Evolutionary conservation across 1,140 invertebrate species (phyloP).

Genomic region (Drosophila novamexicana): DNA sequence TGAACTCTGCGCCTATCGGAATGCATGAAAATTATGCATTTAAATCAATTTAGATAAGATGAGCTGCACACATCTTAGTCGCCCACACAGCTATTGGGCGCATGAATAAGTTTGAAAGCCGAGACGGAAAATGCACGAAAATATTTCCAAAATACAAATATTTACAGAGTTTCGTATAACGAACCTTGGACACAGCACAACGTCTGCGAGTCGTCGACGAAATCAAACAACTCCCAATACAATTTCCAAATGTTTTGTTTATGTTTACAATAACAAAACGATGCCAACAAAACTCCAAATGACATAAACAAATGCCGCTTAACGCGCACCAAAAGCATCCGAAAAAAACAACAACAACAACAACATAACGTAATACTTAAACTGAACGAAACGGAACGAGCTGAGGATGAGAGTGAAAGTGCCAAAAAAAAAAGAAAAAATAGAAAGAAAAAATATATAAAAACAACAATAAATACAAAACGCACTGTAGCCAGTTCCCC

Average conservation of each 20-base stretch:
- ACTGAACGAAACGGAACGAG: conserved; percentile 55
- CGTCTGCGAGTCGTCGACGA: conserved; percentile 36
- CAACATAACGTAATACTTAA: conserved; percentile 73
- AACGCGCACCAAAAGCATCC: conserved; percentile 34
- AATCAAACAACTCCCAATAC: conserved; percentile 16
- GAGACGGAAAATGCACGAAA: conserved; percentile 14
- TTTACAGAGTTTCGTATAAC: conserved; percentile 28
- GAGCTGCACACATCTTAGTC: background rate
- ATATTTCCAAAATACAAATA: conserved; percentile 14
- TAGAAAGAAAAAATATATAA: conserved; percentile 21
- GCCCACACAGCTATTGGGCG: conserved; percentile 17
- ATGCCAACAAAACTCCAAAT: conserved; percentile 38
- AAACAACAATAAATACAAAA: conserved; percentile 56
- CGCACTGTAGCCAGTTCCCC: conserved; percentile 58
- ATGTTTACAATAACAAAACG: conserved; percentile 61
- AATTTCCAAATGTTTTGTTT: conserved; percentile 50
- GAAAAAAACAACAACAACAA: conserved; percentile 15
- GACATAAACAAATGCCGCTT: conserved; percentile 62
- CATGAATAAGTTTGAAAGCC: background rate
- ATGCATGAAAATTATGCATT: conserved; percentile 34
- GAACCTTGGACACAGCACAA: conserved; percentile 40
- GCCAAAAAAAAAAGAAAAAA: conserved; percentile 45
- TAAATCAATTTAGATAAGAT: conserved; percentile 5
- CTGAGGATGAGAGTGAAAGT: conserved; percentile 74
- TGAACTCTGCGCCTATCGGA: conserved; percentile 19